Evolutionary conservation across 2,113 vertebrate genomes (phyloP).

Genomic region (Barnardius zonarius): DNA sequence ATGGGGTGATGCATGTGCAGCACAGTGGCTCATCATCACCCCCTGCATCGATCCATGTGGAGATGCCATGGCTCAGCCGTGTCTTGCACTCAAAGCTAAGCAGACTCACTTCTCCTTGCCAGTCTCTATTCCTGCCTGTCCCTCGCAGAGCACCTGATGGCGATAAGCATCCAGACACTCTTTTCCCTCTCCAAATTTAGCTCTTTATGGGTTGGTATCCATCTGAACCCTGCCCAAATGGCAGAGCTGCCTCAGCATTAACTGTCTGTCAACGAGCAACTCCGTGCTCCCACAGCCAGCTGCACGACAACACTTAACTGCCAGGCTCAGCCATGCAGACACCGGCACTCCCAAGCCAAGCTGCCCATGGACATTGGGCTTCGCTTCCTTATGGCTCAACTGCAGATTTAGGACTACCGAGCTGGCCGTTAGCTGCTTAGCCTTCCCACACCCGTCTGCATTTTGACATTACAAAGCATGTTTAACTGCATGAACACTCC

Average conservation of each 20-base stretch:
- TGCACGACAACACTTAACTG: not conserved
- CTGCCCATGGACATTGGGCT: not conserved
- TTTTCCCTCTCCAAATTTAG: not conserved
- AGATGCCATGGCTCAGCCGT: not conserved
- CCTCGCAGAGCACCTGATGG: not conserved
- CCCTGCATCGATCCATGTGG: fast-evolving
- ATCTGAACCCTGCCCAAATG: constrained; percentile 37
- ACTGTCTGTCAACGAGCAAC: not conserved
- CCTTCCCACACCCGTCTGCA: constrained; percentile 10
- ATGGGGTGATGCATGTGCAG: fast-evolving
- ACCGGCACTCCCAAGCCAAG: constrained; percentile 31
- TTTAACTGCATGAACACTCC: not conserved
- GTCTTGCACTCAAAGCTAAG: not conserved
- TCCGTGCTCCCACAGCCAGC: constrained; percentile 31
- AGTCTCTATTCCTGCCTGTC: not conserved
- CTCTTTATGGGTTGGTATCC: not conserved
- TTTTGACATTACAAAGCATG: constrained; percentile 18
- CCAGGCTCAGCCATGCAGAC: constrained; percentile 7
- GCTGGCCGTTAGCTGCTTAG: not conserved
- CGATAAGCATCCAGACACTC: not conserved
- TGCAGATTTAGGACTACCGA: not conserved
- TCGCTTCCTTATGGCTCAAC: not conserved
- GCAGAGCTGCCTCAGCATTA: not conserved
- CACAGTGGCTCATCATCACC: not conserved
- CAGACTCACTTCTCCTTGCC: not conserved